These are phyloP conservation scores for Tupaia chinensis DNA, from an alignment of 2,113 vertebrate genomes.

Conservation along the genomic window DNA sequence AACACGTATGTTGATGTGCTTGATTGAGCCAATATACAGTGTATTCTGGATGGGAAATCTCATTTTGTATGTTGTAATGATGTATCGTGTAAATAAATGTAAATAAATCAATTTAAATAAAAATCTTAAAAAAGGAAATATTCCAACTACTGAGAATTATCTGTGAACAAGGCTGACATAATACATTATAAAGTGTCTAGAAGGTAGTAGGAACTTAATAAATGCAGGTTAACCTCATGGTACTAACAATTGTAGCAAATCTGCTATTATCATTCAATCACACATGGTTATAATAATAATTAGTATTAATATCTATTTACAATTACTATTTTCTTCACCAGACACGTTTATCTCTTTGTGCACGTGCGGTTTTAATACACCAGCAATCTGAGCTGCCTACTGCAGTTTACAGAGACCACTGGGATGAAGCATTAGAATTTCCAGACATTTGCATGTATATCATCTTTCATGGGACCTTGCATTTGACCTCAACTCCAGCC, in stretches of 20 bases:
- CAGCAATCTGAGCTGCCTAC: background rate
- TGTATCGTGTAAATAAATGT: no score
- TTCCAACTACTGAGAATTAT: slow-evolving; percentile 9
- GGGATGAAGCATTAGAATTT: slow-evolving; percentile 57
- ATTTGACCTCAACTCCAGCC: slow-evolving; percentile 25
- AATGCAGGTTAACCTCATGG: background rate
- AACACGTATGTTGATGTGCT: no score
- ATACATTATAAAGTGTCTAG: background rate
- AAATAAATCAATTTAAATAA: no score
- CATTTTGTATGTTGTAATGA: no score
- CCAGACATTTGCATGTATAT: slow-evolving; percentile 45
- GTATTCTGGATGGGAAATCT: no score
- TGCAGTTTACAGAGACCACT: background rate
- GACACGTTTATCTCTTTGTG: slow-evolving; percentile 16
- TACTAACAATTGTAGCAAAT: background rate
- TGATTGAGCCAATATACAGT: no score
- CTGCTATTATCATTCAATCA: background rate
- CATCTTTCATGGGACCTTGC: background rate
- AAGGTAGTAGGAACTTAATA: background rate
- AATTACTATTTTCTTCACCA: background rate
- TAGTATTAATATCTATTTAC: slow-evolving; percentile 36
- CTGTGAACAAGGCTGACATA: background rate
- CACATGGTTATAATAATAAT: slow-evolving; percentile 32
- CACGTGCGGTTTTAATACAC: background rate
- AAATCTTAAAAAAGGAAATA: background rate